Evolutionary conservation across 1,140 invertebrate species (phyloP), one percentile per base, ranked within the genome.

Genomic region (silkworm (Bombyx mori)): DNA sequence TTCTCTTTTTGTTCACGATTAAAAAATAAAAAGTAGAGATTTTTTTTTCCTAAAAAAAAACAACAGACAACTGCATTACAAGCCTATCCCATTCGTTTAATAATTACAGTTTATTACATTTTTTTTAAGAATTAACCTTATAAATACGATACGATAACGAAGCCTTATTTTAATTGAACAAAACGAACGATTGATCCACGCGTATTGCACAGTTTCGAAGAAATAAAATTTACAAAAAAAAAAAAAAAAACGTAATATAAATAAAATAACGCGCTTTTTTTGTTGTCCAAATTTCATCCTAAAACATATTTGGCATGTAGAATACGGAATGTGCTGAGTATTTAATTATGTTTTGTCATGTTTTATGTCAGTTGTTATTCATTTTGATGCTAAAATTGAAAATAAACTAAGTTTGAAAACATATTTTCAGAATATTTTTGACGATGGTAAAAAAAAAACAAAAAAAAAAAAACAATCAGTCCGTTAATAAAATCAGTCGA

Each of bases 91-190:
- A 71, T 73, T 73, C 79, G 73, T 62, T 64, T 67, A 75, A 77
- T 80, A 80, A 82, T 81, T 82, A 85, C 75, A 85, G 71, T 82
- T 82, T 81, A 75, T 71, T 79, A 86, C 79, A 84, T 77, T 82
- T 83, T 78, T 73, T 77, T 71, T 58, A 71, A 56, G 72, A 72
- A 72, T 77, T 71, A 69, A 63, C 73, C 78, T 76, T 79, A 58
- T 69, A 69, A 81, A 85, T 62, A 85, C 63, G 72, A 78, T 79
- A 79, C 58, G 69, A 68, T 76, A 82, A 83, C 75, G 73, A 83
- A 86, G 83, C 79, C 68, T 73, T 56, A 49, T 35, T 49, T 49
- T 35, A 56, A 48, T 10, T 42, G 18, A 54, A 69, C 58, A 67
- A 71, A 77, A 76, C 74, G 57, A 78, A 74, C 65, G 73, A 76